Evolutionary conservation across 1,140 invertebrate species (phyloP).

Genomic region (Sarcophaga bullata): DNA sequence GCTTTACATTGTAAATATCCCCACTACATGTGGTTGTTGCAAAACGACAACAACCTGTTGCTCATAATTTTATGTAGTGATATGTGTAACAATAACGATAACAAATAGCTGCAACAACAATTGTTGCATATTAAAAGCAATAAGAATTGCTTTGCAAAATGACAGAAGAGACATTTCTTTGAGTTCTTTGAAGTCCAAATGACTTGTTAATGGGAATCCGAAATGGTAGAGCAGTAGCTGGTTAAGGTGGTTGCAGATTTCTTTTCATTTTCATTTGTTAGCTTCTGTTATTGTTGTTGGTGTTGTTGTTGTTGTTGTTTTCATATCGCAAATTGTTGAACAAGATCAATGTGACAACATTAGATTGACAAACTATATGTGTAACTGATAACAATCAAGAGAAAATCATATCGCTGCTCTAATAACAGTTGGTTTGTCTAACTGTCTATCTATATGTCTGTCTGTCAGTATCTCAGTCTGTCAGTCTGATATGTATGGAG

Average conservation of each 20-base stretch:
- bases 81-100: neutral
- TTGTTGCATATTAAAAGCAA: slow-evolving; percentile 34
- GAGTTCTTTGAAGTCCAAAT: neutral
- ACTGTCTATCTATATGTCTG: neutral
- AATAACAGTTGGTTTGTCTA: neutral
- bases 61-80: neutral
- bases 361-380: slow-evolving; percentile 14
- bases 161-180: neutral
- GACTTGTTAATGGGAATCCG: slow-evolving; percentile 6
- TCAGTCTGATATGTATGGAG: neutral
- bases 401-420: slow-evolving; percentile 1
- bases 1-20: too few species aligned
- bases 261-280: neutral
- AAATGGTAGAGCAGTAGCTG: neutral
- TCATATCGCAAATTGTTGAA: slow-evolving; percentile 1
- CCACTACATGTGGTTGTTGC: neutral
- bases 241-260: neutral
- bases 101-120: slow-evolving; percentile 13
- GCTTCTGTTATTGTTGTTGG: neutral
- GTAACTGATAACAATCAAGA: slow-evolving; percentile 28
- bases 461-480: neutral
- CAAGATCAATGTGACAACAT: slow-evolving; percentile 38
- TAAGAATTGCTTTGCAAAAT: neutral
- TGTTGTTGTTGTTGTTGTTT: neutral
- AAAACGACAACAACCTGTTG: neutral